Percentiles rank a stretch among this genome's conserved stretches.
Evolutionary conservation across 2,888 invertebrate genomes (phyloP).

Genomic region (Chrysodeixis includens): DNA sequence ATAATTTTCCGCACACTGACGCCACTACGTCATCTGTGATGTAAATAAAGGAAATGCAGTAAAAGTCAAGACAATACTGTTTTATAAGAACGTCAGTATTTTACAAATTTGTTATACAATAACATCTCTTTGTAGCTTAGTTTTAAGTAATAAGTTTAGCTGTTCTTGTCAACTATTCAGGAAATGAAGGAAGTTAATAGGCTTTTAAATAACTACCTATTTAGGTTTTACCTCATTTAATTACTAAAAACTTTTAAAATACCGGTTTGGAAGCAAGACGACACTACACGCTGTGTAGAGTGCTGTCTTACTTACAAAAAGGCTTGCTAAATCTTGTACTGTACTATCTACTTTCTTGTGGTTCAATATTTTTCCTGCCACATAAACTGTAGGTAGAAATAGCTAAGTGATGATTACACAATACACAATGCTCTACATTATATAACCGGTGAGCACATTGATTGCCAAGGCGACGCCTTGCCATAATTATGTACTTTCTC

Average conservation of each 20-base stretch:
- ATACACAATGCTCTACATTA: background rate
- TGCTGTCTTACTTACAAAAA: too few relatives aligned
- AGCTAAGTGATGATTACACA: background rate
- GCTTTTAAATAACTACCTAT: too few relatives aligned
- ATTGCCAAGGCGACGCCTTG: background rate
- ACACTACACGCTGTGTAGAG: too few relatives aligned
- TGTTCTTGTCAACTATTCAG: background rate
- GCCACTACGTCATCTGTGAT: conserved; percentile 34
- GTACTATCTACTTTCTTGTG: too few relatives aligned
- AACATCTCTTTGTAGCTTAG: conserved; percentile 25
- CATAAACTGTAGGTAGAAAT: background rate
- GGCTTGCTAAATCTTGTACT: too few relatives aligned
- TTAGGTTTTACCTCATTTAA: too few relatives aligned
- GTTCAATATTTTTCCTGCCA: background rate
- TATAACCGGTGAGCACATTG: background rate
- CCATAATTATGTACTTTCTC: background rate
- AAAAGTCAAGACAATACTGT: conserved; percentile 37
- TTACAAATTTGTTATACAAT: conserved; percentile 29
- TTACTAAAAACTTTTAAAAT: too few relatives aligned
- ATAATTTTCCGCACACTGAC: conserved; percentile 16
- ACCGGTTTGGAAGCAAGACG: too few relatives aligned
- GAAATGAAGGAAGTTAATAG: background rate
- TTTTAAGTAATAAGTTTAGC: background rate
- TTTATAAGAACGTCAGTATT: conserved; percentile 31
- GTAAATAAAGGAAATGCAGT: conserved; percentile 27